A percentile compares a stretch with the other conserved stretches of the same genome.
phyloP scores from a whole-genome alignment of 1,140 invertebrate genomes.

The Pinna nobilis region DNA sequence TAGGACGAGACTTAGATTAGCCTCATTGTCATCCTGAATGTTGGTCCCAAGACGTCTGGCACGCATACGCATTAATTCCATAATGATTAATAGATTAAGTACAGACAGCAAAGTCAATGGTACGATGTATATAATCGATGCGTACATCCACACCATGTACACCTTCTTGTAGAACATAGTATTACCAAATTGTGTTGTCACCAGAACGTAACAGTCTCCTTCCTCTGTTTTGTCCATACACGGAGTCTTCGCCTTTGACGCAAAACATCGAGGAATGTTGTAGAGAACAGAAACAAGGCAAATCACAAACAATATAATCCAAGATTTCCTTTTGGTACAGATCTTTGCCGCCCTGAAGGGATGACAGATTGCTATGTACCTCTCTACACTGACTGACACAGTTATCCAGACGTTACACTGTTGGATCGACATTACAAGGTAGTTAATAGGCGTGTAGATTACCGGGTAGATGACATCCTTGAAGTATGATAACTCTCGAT shows the following conservation, averaged over 20 bases:
- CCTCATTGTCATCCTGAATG: constrained; percentile 67
- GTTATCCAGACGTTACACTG: constrained; percentile 72
- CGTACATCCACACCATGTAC: constrained; percentile 62
- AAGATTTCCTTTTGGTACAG: constrained; percentile 60
- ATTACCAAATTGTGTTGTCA: constrained; percentile 57
- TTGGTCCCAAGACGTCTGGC: constrained; percentile 56
- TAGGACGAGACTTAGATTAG: constrained; percentile 66
- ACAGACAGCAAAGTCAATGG: constrained; percentile 53
- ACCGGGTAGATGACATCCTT: constrained; percentile 64
- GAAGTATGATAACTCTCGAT: constrained; percentile 80
- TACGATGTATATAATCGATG: constrained; percentile 65
- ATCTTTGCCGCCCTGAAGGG: constrained; percentile 64
- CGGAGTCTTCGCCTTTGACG: constrained; percentile 34
- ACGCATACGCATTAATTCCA: constrained; percentile 69
- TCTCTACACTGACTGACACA: constrained; percentile 70
- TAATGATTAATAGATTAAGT: constrained; percentile 60
- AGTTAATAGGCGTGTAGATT: constrained; percentile 62
- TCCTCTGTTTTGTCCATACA: not conserved
- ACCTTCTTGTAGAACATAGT: constrained; percentile 55
- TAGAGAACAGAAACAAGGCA: constrained; percentile 60
- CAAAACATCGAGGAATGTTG: constrained; percentile 70
- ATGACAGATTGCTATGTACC: constrained; percentile 71
- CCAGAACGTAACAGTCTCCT: constrained; percentile 43
- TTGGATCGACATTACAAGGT: constrained; percentile 70
- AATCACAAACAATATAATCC: constrained; percentile 55